Evolutionary conservation across 1,140 invertebrate genomes (phyloP).

Genomic region (Pentalonia nigronervosa): DNA sequence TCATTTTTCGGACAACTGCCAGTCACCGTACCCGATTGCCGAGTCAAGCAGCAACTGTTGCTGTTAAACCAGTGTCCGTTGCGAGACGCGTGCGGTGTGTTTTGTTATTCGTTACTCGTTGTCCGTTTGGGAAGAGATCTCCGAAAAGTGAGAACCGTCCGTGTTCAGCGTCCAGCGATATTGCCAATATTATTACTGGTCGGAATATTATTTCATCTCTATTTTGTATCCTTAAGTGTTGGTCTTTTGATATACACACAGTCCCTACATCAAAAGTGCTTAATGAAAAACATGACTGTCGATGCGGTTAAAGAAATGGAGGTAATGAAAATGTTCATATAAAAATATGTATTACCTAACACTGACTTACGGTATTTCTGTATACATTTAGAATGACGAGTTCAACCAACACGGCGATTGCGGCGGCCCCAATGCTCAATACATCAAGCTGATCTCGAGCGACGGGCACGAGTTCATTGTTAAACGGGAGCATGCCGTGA

Average conservation of each 20-base stretch:
- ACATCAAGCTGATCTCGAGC: constrained; percentile 96
- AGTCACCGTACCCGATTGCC: no score
- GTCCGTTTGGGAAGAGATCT: no score
- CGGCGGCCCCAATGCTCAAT: constrained; percentile 98
- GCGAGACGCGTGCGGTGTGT: no score
- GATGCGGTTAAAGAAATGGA: neutral
- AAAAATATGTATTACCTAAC: neutral
- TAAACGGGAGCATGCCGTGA: constrained; percentile 95
- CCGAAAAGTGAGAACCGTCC: no score
- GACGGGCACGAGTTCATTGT: constrained; percentile 98
- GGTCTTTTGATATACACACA: neutral
- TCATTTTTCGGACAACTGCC: no score
- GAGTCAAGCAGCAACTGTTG: no score
- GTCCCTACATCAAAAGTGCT: neutral
- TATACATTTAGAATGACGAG: neutral
- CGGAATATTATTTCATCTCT: neutral
- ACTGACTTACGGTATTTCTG: neutral
- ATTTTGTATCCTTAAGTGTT: neutral
- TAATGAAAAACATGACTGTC: neutral
- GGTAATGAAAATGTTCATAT: neutral
- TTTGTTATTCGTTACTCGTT: no score
- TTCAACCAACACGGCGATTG: constrained; percentile 76
- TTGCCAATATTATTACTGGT: no score
- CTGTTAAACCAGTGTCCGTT: no score
- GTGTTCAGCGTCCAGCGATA: no score